Percentiles rank a stretch among this genome's conserved stretches.
These are phyloP conservation scores for Hypomesus transpacificus DNA, from an alignment of 2,113 vertebrate genomes.

Conservation along the genomic window DNA sequence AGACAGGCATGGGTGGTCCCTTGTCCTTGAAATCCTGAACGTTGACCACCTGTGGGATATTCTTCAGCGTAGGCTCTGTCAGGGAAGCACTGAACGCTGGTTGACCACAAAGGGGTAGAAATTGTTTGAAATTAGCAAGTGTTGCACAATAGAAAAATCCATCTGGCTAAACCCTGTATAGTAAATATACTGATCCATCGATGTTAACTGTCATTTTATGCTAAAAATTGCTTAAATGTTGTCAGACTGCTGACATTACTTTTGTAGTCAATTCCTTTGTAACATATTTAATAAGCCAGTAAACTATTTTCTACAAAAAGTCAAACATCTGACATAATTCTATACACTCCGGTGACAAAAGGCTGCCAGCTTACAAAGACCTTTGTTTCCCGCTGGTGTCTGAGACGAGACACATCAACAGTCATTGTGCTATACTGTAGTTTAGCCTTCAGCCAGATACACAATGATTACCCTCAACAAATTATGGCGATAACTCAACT, in stretches of 20 bases:
- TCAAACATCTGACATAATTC: no score
- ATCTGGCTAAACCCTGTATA: background rate
- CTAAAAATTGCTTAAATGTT: no score
- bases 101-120: conserved; percentile 28
- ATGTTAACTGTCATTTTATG: no score
- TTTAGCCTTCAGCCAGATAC: background rate
- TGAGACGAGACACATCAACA: conserved; percentile 14
- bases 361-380: background rate
- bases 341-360: background rate
- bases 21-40: conserved; percentile 83
- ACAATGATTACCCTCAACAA: background rate
- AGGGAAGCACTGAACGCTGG: conserved; percentile 72
- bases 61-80: conserved; percentile 89
- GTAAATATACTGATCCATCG: background rate
- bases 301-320: no score
- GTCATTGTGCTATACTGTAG: background rate
- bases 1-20: conserved; percentile 53
- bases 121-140: background rate
- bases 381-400: conserved; percentile 64
- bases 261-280: no score
- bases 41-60: conserved; percentile 87
- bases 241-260: no score
- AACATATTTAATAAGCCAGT: no score
- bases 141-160: background rate
- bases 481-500: background rate